phyloP scores from a whole-genome alignment of 2,113 vertebrate species.

The Hemicordylus capensis region DNA sequence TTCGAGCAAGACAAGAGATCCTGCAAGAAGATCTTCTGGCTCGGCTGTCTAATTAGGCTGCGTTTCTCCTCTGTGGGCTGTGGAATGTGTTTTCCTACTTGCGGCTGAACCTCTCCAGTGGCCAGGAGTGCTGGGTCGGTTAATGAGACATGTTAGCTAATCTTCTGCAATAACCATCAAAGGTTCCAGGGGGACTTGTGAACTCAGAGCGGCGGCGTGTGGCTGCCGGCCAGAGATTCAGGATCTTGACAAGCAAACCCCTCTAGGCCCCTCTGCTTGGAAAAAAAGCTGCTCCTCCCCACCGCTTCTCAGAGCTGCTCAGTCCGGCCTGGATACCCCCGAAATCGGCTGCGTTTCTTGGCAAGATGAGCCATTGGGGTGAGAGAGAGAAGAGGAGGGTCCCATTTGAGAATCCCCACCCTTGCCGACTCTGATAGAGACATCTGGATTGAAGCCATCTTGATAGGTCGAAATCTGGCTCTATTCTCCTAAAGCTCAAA shows the following conservation, averaged over 20 bases:
- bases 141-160: not conserved
- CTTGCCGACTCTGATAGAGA: rapidly evolving
- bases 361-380: not conserved
- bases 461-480: too few species aligned
- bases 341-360: slow-evolving; percentile 22
- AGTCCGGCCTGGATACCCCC: slow-evolving; percentile 2
- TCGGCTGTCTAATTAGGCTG: slow-evolving; percentile 26
- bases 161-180: not conserved
- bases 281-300: slow-evolving; percentile 25
- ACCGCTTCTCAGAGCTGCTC: rapidly evolving
- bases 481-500: too few species aligned
- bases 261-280: rapidly evolving
- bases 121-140: not conserved
- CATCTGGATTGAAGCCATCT: not conserved
- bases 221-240: slow-evolving; percentile 34
- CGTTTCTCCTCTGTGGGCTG: not conserved
- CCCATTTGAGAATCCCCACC: not conserved
- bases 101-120: slow-evolving; percentile 13
- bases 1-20: slow-evolving; percentile 10
- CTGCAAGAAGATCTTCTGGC: not conserved
- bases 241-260: not conserved
- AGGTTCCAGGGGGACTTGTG: not conserved
- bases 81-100: not conserved
- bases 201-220: rapidly evolving
- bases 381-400: too few species aligned